Percentiles rank a stretch among this genome's conserved stretches.
These are phyloP conservation scores for Notamacropus eugenii DNA, from an alignment of 2,797 vertebrate genomes.

Conservation along the genomic window DNA sequence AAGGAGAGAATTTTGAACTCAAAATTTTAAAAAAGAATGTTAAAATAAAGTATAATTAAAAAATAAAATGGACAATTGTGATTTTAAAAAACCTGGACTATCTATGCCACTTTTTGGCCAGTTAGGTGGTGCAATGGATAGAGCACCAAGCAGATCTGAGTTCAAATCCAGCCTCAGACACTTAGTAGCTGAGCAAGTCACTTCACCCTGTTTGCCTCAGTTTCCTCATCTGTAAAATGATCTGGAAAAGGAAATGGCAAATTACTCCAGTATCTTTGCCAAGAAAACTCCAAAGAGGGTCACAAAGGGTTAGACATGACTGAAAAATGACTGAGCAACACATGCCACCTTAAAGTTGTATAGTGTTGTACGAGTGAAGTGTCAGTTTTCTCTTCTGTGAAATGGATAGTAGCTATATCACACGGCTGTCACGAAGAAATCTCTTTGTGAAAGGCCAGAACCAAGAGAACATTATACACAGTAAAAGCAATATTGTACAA, in stretches of 20 bases:
- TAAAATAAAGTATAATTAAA: not conserved
- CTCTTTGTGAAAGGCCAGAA: not conserved
- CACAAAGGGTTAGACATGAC: no score
- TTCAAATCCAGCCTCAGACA: no score
- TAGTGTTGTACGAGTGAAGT: not conserved
- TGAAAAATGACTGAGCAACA: no score
- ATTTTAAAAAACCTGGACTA: not conserved
- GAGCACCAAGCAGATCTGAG: no score
- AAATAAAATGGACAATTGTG: not conserved
- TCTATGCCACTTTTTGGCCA: no score
- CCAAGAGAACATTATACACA: not conserved
- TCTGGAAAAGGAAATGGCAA: no score
- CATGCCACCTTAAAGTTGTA: not conserved
- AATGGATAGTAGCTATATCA: not conserved
- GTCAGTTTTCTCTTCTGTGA: not conserved
- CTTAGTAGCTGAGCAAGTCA: no score
- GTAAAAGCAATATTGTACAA: not conserved
- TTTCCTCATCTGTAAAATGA: no score
- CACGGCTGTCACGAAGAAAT: not conserved
- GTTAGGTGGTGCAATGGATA: no score
- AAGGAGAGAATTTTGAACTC: not conserved
- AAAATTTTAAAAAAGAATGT: not conserved
- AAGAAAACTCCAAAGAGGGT: no score
- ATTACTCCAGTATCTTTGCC: no score
- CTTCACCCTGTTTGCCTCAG: no score